Conservation (phyloP, 2,888 invertebrate genomes). For the Elegia similella region DNA sequence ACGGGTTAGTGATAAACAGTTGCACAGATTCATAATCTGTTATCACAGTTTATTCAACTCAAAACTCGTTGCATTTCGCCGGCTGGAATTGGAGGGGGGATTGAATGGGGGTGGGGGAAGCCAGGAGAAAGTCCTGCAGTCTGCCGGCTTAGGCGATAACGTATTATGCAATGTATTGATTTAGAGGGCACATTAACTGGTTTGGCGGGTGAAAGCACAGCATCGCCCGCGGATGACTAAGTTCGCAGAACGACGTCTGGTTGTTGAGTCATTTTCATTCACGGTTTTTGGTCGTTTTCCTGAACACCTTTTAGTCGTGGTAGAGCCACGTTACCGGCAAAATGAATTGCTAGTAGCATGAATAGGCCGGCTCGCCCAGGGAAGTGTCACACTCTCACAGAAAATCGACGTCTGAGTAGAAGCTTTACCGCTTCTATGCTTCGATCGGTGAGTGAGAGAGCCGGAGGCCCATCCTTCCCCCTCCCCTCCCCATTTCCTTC, state of each 20-base stretch:
- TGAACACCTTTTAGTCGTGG: neutral
- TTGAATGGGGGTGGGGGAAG: neutral
- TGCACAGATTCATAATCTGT: neutral
- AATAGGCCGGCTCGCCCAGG: too few relatives aligned
- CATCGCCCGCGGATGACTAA: neutral
- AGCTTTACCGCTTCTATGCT: too few relatives aligned
- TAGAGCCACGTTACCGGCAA: too few relatives aligned
- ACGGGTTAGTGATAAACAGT: neutral
- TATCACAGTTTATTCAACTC: neutral
- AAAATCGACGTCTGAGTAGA: too few relatives aligned
- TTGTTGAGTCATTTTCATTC: neutral
- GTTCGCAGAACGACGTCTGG: neutral
- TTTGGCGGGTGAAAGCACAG: conserved; percentile 5
- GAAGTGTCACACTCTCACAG: too few relatives aligned
- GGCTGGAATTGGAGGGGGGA: neutral
- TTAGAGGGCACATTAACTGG: conserved; percentile 10
- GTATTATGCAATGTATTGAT: conserved; percentile 6
- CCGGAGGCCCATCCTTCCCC: too few relatives aligned
- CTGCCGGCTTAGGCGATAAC: conserved; percentile 3
- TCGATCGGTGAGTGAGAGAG: too few relatives aligned
- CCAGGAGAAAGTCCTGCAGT: conserved; percentile 1
- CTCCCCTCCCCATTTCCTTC: too few relatives aligned
- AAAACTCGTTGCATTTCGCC: neutral
- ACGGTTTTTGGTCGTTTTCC: neutral
- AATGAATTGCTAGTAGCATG: too few relatives aligned